Conservation (phyloP, 2,797 vertebrate species). For the Characodon lateralis region DNA sequence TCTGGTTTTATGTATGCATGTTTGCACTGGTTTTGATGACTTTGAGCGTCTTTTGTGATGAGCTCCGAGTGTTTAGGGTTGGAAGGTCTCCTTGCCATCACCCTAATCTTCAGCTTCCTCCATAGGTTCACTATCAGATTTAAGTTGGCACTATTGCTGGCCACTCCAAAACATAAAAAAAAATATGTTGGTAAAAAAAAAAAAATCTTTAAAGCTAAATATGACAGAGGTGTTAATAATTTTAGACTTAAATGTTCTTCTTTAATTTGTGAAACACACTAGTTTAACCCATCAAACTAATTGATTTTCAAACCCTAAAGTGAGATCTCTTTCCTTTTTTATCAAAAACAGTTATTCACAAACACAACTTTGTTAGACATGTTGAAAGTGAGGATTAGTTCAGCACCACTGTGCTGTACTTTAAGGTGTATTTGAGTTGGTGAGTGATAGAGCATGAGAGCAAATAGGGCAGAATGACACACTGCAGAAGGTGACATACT, state of each 20-base stretch:
- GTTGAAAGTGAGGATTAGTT: constrained; percentile 62
- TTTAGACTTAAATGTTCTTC: too few relatives aligned
- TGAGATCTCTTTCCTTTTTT: constrained; percentile 43
- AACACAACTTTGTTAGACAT: constrained; percentile 42
- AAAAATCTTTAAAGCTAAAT: not conserved
- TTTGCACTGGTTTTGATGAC: too few relatives aligned
- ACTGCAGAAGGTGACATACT: constrained; percentile 61
- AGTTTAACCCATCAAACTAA: not conserved
- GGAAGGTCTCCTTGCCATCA: not conserved
- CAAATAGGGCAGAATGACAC: constrained; percentile 54
- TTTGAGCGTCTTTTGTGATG: too few relatives aligned
- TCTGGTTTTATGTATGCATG: too few relatives aligned
- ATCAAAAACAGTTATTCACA: constrained; percentile 56
- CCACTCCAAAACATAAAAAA: not conserved
- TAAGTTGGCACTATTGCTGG: not conserved
- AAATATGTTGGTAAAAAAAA: not conserved
- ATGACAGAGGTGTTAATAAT: not conserved
- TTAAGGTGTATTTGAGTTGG: constrained; percentile 49
- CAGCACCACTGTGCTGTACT: constrained; percentile 36
- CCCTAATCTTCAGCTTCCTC: not conserved
- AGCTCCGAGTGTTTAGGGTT: not conserved
- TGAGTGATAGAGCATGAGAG: constrained; percentile 53
- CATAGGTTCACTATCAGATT: not conserved
- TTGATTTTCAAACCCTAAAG: constrained; percentile 29
- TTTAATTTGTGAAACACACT: too few relatives aligned